phyloP scores from a whole-genome alignment of 1,140 invertebrate species.

The Ceratosolen fusciceps region DNA sequence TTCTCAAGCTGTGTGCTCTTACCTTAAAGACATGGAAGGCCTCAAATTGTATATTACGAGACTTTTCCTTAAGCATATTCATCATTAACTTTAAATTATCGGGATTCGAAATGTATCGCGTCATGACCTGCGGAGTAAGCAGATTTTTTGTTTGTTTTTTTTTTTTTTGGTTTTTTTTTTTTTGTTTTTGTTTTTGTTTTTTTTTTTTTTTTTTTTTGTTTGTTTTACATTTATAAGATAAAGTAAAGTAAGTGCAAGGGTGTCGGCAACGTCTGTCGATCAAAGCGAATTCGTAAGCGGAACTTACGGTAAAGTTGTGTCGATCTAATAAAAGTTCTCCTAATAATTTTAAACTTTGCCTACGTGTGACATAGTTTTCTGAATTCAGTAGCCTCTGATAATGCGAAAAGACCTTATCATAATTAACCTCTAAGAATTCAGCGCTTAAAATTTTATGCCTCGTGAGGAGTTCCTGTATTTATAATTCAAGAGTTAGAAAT shows the following conservation, averaged over 20 bases:
- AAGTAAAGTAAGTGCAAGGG: too few species aligned
- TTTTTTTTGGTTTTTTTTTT: too few species aligned
- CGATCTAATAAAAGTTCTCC: constrained; percentile 98
- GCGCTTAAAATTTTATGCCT: constrained; percentile 98
- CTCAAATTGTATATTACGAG: constrained; percentile 99
- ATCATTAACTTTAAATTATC: constrained; percentile 99
- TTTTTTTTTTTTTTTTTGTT: too few species aligned
- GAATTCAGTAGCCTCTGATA: constrained; percentile 98
- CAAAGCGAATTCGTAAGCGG: too few species aligned
- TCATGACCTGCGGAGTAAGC: constrained; percentile 86
- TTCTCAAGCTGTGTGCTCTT: constrained; percentile 49
- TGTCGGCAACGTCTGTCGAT: too few species aligned
- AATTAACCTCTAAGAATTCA: constrained; percentile 98
- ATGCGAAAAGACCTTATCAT: constrained; percentile 97
- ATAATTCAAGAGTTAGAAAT: constrained; percentile 42
- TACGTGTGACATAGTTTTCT: constrained; percentile 97
- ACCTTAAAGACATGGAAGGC: constrained; percentile 99
- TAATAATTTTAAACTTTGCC: constrained; percentile 97
- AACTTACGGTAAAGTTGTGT: constrained; percentile 97
- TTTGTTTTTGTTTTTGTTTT: too few species aligned
- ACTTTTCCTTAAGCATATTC: constrained; percentile 99
- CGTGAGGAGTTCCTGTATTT: constrained; percentile 94
- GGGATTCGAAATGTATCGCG: constrained; percentile 98
- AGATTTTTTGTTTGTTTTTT: too few species aligned
- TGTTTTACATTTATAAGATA: too few species aligned